A percentile compares a stretch with the other conserved stretches of the same genome.
Conservation (phyloP, 2,113 vertebrate species). For the Xiphias gladius region DNA sequence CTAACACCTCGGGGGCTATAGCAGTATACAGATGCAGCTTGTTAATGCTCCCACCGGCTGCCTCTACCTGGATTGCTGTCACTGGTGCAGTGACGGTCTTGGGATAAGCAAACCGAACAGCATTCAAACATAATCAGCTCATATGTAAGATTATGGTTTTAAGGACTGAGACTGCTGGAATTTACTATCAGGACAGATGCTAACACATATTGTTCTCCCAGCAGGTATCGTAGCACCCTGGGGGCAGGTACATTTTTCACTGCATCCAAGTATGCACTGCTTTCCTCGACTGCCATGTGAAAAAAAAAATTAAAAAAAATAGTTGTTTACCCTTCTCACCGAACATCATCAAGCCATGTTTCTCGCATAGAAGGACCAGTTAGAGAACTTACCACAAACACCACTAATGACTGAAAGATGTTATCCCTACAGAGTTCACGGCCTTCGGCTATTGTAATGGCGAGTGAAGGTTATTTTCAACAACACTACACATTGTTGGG, state of each 20-base stretch:
- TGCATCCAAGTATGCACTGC: not conserved
- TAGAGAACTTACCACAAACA: not conserved
- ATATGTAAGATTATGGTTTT: not conserved
- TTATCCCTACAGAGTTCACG: slow-evolving; percentile 21
- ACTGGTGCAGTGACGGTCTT: not conserved
- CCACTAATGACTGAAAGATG: slow-evolving; percentile 49
- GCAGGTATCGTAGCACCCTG: not conserved
- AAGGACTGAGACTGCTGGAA: not conserved
- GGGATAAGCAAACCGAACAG: not conserved
- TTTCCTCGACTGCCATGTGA: not conserved
- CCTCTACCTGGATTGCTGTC: too few relatives aligned
- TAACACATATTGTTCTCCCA: not conserved
- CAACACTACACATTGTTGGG: not conserved
- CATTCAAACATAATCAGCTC: not conserved
- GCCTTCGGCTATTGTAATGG: slow-evolving; percentile 37
- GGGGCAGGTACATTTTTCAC: not conserved
- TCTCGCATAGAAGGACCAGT: slow-evolving; percentile 11
- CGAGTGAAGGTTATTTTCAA: slow-evolving; percentile 34
- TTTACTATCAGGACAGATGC: not conserved
- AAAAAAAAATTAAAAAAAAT: too few relatives aligned
- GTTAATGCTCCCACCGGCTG: not conserved
- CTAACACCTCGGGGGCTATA: too few relatives aligned
- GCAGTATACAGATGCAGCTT: not conserved
- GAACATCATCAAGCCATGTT: not conserved
- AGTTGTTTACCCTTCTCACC: not conserved